Conservation (phyloP, 2,113 vertebrate species). For the Takifugu bimaculatus region DNA sequence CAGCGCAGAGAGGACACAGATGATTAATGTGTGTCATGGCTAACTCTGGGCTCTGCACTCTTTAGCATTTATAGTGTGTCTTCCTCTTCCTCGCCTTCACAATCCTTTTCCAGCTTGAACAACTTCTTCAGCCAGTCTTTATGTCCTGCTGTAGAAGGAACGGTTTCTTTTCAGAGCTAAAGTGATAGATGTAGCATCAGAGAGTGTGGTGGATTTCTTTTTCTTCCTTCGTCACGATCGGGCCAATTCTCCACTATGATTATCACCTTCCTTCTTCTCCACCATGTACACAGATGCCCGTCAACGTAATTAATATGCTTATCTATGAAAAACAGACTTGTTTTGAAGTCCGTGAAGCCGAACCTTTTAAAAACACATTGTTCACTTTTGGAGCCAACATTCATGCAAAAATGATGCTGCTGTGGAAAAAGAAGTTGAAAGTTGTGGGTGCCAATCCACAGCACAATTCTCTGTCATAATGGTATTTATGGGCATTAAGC, state of each 20-base stretch:
- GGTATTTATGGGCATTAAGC: too few relatives aligned
- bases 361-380: constrained; percentile 22
- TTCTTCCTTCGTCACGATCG: neutral
- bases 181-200: constrained; percentile 19
- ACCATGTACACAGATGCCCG: neutral
- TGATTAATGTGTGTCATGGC: constrained; percentile 67
- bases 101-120: constrained; percentile 22
- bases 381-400: constrained; percentile 13
- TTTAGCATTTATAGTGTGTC: constrained; percentile 60
- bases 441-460: too few relatives aligned
- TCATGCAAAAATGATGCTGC: too few relatives aligned
- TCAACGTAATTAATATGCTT: neutral
- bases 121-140: constrained; percentile 34
- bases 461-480: too few relatives aligned
- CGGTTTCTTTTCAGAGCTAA: neutral
- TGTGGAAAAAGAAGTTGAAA: too few relatives aligned
- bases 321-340: constrained; percentile 11
- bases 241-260: neutral
- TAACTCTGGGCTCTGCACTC: constrained; percentile 48
- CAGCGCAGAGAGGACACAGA: constrained; percentile 42
- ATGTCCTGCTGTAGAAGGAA: neutral
- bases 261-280: neutral
- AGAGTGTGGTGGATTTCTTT: neutral
- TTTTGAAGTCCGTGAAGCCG: constrained; percentile 2
- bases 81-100: constrained; percentile 29